Evolutionary conservation across 2,797 vertebrate species (phyloP), one percentile per base, ranked within the genome.

Genomic region (Sciurus vulgaris): DNA sequence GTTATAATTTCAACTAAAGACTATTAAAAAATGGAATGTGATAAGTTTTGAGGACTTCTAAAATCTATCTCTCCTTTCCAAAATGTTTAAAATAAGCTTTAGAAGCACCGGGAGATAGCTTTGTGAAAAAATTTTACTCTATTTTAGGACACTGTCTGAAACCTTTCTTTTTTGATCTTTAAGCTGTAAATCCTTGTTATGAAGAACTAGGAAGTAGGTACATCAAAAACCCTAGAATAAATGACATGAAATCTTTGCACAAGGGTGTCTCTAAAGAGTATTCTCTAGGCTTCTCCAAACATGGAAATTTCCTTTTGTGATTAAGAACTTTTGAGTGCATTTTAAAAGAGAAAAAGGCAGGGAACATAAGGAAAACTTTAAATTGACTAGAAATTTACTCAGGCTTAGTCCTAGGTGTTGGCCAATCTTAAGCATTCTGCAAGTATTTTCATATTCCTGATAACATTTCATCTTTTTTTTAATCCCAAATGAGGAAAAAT

Each of bases 101-200:
- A 95, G 87, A 97, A 87, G 81, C 79, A 89, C 41, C 67, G 93
- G 96, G 72, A 94, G 15, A 93, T 72, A 96, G 76, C 73, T 94
- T 89, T 95, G 88, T 70, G 72, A 44, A 49, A 83, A 83, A 67
- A 24, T 93, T 89, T 83, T 44, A 91, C 35, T 97, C 95, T 96
- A 96, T 97, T 97, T 97, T 93, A 94, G 89, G 70, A 78, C 35
- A 85, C 87, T 96, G 89, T 96, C 89, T 97, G 93, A 97, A 96
- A 96, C 35, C 91, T 96, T 95, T 94, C 73, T 81, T 89, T 95
- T 96, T 87, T 97, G 76, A 93, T 93, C 63, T 96, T 87, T 96
- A 96, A 94, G 81, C 95, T 97, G 51, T 94, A 96, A 96, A 93
- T 89, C 77, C 82, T 96, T 95, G 79, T 90, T 89, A 96, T 77